Evolutionary conservation across 2,797 vertebrate genomes (phyloP), one percentile per base, ranked within the genome.

Genomic region (Anguilla marmorata): DNA sequence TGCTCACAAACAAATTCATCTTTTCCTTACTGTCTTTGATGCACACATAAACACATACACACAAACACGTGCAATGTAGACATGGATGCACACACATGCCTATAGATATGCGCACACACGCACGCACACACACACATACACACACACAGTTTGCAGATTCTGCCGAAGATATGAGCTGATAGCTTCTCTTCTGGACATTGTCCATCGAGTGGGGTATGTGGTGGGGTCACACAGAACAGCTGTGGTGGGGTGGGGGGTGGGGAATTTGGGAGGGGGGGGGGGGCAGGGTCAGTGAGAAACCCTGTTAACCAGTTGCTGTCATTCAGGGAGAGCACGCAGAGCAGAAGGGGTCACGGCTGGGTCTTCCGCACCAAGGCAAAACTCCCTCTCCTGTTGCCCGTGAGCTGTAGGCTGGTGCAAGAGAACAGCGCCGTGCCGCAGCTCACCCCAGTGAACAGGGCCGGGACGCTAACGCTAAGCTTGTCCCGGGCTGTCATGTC

Each of bases 31-130:
- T 74, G 60, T 45, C 27, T 74, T 48, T 56, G 9, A 45, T 63
- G 16, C 33, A 69, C 63, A 33, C 82, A 63, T 37, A n/a, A 76
- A 33, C 41, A 52, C 48, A 84, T 14, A 27, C 82, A 16, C 82
- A 84, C 50, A 27, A 52, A 52, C 50, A 52, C 50, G 12, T 52
- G 50, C 50, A 1, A 52, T 52, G 50, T 52, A 52, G 12, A 4
- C 41, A 45, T 30, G 16, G 50, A 52, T 11, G 9, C 50, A 50
- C 60, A 14, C 58, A 76, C 66, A 85, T 41, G 76, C 6, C 52
- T 45, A 54, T 7, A 85, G 60, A 80, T 33, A 87, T 54, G 85
- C 87, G 66, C 45, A 66, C 60, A 76, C 27, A 56, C 24, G 4
- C 69, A 60, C 69, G 66, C 45, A 74, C 60, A 58, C 27, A 56